These are phyloP conservation scores for Virgularia gustaviana DNA, from an alignment of 92 coral and sea anemone genomes.

Conservation along the genomic window DNA sequence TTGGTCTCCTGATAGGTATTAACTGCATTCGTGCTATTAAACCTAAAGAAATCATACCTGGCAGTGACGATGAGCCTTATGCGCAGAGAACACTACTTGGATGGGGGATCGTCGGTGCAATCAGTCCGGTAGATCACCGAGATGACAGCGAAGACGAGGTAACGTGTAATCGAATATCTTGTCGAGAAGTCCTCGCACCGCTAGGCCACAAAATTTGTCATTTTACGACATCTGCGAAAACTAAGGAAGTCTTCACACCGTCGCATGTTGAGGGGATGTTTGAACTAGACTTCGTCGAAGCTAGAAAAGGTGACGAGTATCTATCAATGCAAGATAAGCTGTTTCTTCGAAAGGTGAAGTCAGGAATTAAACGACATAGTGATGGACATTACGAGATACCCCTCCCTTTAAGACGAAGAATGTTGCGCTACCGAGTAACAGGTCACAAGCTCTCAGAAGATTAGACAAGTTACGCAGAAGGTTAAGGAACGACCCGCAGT, in stretches of 20 bases:
- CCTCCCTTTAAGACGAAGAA: conserved; percentile 10
- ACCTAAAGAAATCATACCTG: conserved; percentile 49
- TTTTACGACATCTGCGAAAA: conserved; percentile 23
- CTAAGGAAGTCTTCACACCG: conserved; percentile 31
- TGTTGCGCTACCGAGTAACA: conserved; percentile 37
- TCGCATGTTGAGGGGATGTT: conserved; percentile 36
- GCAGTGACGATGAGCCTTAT: conserved; percentile 53
- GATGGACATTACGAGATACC: conserved; percentile 48
- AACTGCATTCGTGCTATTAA: conserved; percentile 53
- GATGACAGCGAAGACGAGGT: conserved; percentile 16
- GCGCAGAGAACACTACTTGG: conserved; percentile 42
- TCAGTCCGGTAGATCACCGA: neutral
- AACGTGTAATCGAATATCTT: conserved; percentile 34
- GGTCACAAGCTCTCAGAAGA: conserved; percentile 51
- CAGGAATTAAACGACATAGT: conserved; percentile 34
- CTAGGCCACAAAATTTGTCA: conserved; percentile 12
- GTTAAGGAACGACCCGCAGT: conserved; percentile 12
- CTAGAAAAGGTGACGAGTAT: neutral
- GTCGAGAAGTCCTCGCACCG: conserved; percentile 21
- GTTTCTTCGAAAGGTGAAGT: conserved; percentile 2
- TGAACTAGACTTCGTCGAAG: conserved; percentile 37
- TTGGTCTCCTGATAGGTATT: conserved; percentile 56
- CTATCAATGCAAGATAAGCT: conserved; percentile 33
- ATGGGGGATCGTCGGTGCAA: conserved; percentile 50
- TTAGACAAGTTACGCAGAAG: conserved; percentile 18